Percentiles rank a stretch among this genome's conserved stretches.
phyloP scores from a whole-genome alignment of 2,888 invertebrate species.

The Idaea biselata region DNA sequence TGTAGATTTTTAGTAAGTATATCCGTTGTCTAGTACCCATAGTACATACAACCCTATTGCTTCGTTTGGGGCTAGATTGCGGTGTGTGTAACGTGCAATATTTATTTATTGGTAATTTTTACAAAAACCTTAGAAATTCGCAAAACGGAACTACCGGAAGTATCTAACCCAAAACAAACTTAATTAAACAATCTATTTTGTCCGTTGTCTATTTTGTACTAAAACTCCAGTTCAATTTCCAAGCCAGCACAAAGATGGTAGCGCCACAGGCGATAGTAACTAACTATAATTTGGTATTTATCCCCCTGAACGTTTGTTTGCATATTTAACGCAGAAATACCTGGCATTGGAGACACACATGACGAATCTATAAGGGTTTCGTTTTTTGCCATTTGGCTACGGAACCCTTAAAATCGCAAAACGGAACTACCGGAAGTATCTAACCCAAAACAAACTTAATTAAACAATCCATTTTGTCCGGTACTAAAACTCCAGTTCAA shows the following conservation, averaged over 20 bases:
- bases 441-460: not conserved
- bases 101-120: too few species aligned
- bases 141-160: too few species aligned
- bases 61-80: too few species aligned
- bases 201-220: not conserved
- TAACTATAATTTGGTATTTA: not conserved
- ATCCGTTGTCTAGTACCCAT: too few species aligned
- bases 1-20: too few species aligned
- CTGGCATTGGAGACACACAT: constrained; percentile 58
- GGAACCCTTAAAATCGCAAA: too few species aligned
- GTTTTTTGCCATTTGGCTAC: too few species aligned
- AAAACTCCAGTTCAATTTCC: not conserved
- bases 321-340: constrained; percentile 53
- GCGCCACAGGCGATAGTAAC: not conserved
- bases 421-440: too few species aligned
- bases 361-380: too few species aligned
- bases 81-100: too few species aligned
- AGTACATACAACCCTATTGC: too few species aligned
- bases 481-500: not conserved
- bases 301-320: constrained; percentile 27
- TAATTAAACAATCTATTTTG: not conserved
- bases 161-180: not conserved
- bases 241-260: not conserved
- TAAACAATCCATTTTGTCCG: not conserved
- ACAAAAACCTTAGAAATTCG: too few species aligned